Evolutionary conservation across 2,888 invertebrate genomes (phyloP).

Genomic region (Oligia strigilis): DNA sequence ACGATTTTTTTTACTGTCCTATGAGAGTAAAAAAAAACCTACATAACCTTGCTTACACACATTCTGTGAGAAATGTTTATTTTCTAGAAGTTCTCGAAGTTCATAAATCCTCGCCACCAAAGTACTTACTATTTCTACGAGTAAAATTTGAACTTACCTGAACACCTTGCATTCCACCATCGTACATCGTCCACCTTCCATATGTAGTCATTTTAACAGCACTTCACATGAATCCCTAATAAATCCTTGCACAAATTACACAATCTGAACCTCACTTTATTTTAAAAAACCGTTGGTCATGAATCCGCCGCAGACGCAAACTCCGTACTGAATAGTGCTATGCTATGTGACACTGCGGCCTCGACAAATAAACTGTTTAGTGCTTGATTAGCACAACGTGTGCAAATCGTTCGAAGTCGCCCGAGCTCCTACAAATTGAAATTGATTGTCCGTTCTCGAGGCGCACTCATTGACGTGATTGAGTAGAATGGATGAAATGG

Average conservation of each 20-base stretch:
- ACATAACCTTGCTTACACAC: neutral
- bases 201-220: conserved; percentile 77
- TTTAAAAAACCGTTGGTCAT: conserved; percentile 56
- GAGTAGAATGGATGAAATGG: conserved; percentile 84
- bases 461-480: conserved; percentile 86
- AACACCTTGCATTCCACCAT: conserved; percentile 81
- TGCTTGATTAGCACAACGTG: conserved; percentile 89
- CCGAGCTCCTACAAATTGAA: conserved; percentile 79
- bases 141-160: conserved; percentile 76
- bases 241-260: conserved; percentile 54
- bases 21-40: neutral
- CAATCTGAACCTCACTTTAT: conserved; percentile 52
- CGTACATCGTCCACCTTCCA: conserved; percentile 85
- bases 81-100: neutral
- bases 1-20: too few relatives aligned
- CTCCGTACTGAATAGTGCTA: conserved; percentile 69
- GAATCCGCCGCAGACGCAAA: conserved; percentile 72
- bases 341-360: conserved; percentile 79
- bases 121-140: neutral
- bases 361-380: conserved; percentile 85
- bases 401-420: conserved; percentile 81
- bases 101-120: neutral
- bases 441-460: conserved; percentile 83
- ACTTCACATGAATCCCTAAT: conserved; percentile 55
- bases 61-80: neutral